A percentile compares a stretch with the other conserved stretches of the same genome.
Evolutionary conservation across 2,113 vertebrate genomes (phyloP).

Genomic region (Serinus canaria): DNA sequence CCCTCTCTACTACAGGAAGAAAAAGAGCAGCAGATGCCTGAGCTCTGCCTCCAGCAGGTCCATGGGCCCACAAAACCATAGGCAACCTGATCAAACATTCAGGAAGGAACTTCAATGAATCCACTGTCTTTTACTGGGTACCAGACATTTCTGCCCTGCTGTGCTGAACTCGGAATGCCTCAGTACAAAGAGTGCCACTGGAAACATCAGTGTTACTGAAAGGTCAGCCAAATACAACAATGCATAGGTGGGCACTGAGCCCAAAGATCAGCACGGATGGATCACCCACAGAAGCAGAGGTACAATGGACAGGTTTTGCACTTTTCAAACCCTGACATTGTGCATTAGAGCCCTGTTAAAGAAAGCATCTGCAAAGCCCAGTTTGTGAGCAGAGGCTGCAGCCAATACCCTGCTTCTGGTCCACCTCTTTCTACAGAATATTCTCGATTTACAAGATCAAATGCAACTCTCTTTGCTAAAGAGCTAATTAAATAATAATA

Average conservation of each 20-base stretch:
- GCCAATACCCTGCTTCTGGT: background rate
- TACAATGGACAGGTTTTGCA: conserved; percentile 24
- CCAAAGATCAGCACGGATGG: background rate
- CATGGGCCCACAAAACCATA: background rate
- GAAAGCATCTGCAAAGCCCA: background rate
- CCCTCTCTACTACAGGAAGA: background rate
- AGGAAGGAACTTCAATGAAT: background rate
- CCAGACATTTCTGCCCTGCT: background rate
- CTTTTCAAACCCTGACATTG: conserved; percentile 27
- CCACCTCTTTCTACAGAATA: background rate
- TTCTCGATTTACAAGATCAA: background rate
- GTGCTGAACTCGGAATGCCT: background rate
- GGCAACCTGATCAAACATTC: background rate
- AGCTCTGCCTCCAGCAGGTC: background rate
- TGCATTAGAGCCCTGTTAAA: background rate
- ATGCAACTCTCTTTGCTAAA: background rate
- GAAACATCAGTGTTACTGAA: conserved; percentile 6
- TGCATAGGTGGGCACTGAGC: conserved; percentile 7
- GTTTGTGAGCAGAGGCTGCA: background rate
- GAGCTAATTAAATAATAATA: background rate
- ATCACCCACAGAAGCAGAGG: conserved; percentile 4
- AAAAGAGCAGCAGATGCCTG: background rate
- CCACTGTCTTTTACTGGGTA: background rate
- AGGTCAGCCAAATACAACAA: conserved; percentile 47
- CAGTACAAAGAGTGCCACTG: conserved; percentile 2